Conservation (phyloP, 53 echinoderm and acorn worm genomes). For the Patiria pectinifera region DNA sequence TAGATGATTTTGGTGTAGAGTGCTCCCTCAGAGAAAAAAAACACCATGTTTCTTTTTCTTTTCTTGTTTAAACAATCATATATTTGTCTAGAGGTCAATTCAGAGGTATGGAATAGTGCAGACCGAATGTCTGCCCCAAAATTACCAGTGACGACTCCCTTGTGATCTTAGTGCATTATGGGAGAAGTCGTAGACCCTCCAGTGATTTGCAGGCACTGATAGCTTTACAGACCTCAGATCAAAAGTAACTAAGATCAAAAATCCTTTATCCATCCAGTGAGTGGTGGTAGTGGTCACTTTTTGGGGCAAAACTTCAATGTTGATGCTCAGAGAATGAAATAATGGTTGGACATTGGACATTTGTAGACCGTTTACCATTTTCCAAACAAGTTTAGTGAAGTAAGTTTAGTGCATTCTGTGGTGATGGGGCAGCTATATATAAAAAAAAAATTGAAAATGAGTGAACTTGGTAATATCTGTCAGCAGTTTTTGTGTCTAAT, state of each 20-base stretch:
- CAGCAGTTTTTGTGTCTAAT: no score
- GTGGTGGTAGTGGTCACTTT: no score
- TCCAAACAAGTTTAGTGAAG: no score
- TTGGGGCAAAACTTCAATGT: no score
- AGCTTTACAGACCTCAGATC: slow-evolving; percentile 37
- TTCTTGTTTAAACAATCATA: neutral
- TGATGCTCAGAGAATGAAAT: no score
- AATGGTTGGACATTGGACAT: no score
- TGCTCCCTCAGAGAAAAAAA: neutral
- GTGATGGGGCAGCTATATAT: no score
- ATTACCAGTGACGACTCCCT: slow-evolving; percentile 34
- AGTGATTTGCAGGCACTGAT: slow-evolving; percentile 32
- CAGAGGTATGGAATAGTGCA: neutral
- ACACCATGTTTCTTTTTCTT: neutral
- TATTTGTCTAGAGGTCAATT: slow-evolving; percentile 10
- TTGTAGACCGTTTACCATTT: no score
- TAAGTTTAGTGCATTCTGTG: no score
- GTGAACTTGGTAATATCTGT: no score
- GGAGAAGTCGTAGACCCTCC: neutral
- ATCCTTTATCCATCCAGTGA: no score
- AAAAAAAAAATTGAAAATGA: no score
- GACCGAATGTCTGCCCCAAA: slow-evolving; percentile 42
- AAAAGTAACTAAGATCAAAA: neutral
- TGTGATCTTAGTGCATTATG: slow-evolving; percentile 22
- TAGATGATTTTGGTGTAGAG: neutral